phyloP scores from a whole-genome alignment of 2,797 vertebrate genomes.

The Staurois parvus region DNA sequence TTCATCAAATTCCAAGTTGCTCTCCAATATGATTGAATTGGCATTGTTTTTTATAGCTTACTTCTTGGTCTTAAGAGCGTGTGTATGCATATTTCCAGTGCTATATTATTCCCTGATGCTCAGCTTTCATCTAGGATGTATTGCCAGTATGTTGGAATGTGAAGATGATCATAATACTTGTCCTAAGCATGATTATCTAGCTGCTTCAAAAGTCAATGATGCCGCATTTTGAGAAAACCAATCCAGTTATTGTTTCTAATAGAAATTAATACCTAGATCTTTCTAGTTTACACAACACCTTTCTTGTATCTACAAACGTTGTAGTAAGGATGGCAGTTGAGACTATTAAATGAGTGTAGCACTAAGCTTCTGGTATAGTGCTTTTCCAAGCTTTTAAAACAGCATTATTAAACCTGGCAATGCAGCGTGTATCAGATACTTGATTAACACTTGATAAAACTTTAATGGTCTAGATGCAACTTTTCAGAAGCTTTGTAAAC shows the following conservation, averaged over 20 bases:
- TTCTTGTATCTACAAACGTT: not conserved
- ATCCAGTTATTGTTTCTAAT: not conserved
- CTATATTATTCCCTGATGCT: not conserved
- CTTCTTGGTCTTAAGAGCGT: too few species aligned
- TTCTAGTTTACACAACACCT: not conserved
- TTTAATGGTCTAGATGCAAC: constrained; percentile 80
- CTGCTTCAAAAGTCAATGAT: not conserved
- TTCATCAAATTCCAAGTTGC: too few species aligned
- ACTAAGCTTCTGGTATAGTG: not conserved
- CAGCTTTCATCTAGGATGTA: too few species aligned
- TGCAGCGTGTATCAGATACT: constrained; percentile 69
- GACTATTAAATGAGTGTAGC: not conserved
- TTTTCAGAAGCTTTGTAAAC: constrained; percentile 61
- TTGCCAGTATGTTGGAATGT: not conserved
- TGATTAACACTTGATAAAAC: constrained; percentile 86
- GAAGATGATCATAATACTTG: too few species aligned
- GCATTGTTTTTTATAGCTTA: too few species aligned
- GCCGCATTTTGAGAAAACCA: not conserved
- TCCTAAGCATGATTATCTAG: not conserved
- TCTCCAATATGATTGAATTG: too few species aligned
- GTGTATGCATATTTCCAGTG: not conserved
- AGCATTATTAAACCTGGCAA: constrained; percentile 14
- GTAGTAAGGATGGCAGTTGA: not conserved
- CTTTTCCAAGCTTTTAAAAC: constrained; percentile 12
- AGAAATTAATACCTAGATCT: not conserved